phyloP scores from a whole-genome alignment of 2,797 vertebrate species.

The Cyclopterus lumpus region DNA sequence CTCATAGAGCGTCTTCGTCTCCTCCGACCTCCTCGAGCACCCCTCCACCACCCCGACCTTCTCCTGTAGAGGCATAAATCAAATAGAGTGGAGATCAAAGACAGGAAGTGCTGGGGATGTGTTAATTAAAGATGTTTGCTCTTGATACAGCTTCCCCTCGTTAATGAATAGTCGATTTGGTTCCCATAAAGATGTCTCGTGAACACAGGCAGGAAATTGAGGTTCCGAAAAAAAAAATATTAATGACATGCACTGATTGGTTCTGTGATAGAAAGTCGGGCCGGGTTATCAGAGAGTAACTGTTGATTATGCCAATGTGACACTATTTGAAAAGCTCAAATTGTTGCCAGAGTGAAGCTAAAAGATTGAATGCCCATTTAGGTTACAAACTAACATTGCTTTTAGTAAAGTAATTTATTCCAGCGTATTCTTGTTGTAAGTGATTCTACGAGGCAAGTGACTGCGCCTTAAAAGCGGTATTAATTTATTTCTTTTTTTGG shows the following conservation, averaged over 20 bases:
- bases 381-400: constrained; percentile 16
- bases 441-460: neutral
- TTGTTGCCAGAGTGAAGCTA: constrained; percentile 5
- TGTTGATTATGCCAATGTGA: constrained; percentile 58
- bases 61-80: constrained; percentile 71
- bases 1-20: constrained; percentile 48
- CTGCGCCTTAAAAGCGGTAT: neutral
- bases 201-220: constrained; percentile 70
- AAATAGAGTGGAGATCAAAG: constrained; percentile 76
- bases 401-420: constrained; percentile 7
- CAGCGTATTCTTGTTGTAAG: constrained; percentile 9
- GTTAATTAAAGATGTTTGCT: constrained; percentile 89
- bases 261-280: constrained; percentile 58
- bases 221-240: constrained; percentile 63
- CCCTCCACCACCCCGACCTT: constrained; percentile 42
- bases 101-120: constrained; percentile 77
- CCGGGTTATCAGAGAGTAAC: constrained; percentile 57
- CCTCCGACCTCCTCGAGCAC: constrained; percentile 37
- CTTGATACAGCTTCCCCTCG: constrained; percentile 76
- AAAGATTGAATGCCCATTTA: constrained; percentile 31
- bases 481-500: neutral
- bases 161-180: constrained; percentile 80
- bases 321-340: constrained; percentile 38
- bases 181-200: constrained; percentile 80
- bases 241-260: constrained; percentile 77